phyloP scores from a whole-genome alignment of 2,113 vertebrate species.

The Phylloscopus whistleri region DNA sequence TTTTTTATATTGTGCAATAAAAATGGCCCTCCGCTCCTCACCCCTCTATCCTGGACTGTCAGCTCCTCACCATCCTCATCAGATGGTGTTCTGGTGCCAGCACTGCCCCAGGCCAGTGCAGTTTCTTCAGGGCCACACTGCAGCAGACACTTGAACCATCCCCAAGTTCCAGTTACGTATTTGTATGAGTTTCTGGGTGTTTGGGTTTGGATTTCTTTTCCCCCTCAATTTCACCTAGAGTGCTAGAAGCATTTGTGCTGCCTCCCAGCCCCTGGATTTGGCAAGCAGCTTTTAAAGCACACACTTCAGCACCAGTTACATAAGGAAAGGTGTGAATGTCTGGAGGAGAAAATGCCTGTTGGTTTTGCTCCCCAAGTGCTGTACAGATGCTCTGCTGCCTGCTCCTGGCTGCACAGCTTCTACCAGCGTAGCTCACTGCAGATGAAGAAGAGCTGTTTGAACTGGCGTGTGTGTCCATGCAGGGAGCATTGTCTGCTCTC shows the following conservation, averaged over 20 bases:
- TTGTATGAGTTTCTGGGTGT: not conserved
- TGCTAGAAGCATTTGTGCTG: not conserved
- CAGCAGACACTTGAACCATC: not conserved
- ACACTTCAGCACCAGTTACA: not conserved
- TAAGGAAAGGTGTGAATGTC: slow-evolving; percentile 32
- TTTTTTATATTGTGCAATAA: not conserved
- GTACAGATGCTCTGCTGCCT: not conserved
- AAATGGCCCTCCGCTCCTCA: not conserved
- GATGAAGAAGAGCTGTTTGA: not conserved
- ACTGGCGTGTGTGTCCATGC: accelerated
- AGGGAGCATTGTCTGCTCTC: not conserved
- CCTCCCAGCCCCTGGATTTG: not conserved
- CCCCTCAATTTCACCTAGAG: not conserved
- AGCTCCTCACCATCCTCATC: not conserved
- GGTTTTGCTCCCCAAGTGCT: not conserved
- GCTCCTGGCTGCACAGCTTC: not conserved
- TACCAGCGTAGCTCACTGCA: not conserved
- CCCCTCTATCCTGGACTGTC: not conserved
- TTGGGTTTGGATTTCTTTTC: not conserved
- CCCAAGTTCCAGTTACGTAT: accelerated
- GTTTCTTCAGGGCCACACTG: not conserved
- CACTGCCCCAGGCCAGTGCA: not conserved
- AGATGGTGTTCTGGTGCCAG: not conserved
- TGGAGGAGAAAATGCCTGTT: not conserved
- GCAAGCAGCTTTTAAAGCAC: not conserved